phyloP scores from a whole-genome alignment of 2,888 invertebrate species.

The Drosophila picticornis region DNA sequence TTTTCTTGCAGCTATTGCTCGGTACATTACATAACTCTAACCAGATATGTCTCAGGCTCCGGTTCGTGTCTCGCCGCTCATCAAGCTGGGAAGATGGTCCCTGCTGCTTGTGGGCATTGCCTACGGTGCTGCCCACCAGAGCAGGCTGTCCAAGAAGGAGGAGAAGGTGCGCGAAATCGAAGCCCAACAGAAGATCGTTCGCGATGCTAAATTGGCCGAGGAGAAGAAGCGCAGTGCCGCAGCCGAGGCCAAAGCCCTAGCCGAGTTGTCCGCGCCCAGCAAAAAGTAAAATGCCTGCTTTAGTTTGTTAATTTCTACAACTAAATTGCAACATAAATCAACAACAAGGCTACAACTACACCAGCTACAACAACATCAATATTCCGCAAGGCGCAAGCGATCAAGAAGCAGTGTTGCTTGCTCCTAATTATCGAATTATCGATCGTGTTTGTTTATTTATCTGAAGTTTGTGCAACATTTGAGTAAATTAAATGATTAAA shows the following conservation, averaged over 20 bases:
- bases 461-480: slow-evolving; percentile 59
- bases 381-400: slow-evolving; percentile 42
- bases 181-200: slow-evolving; percentile 88
- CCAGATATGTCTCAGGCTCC: slow-evolving; percentile 86
- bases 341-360: slow-evolving; percentile 23
- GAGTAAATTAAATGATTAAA: slow-evolving; percentile 65
- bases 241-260: slow-evolving; percentile 79
- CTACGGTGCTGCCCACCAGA: slow-evolving; percentile 91
- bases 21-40: slow-evolving; percentile 80
- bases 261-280: slow-evolving; percentile 70
- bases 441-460: slow-evolving; percentile 58
- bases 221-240: slow-evolving; percentile 89
- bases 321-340: slow-evolving; percentile 30
- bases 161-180: slow-evolving; percentile 89
- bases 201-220: slow-evolving; percentile 90
- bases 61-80: slow-evolving; percentile 92
- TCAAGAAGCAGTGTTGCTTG: slow-evolving; percentile 47
- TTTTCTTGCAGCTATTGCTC: slow-evolving; percentile 58
- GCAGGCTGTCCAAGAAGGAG: slow-evolving; percentile 89
- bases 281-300: slow-evolving; percentile 36
- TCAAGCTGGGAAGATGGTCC: slow-evolving; percentile 94
- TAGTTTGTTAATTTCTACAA: slow-evolving; percentile 50
- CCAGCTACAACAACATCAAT: slow-evolving; percentile 42
- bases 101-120: slow-evolving; percentile 90
- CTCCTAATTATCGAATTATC: slow-evolving; percentile 54